phyloP scores from a whole-genome alignment of 2,888 invertebrate genomes.

The Sympetrum striolatum region DNA sequence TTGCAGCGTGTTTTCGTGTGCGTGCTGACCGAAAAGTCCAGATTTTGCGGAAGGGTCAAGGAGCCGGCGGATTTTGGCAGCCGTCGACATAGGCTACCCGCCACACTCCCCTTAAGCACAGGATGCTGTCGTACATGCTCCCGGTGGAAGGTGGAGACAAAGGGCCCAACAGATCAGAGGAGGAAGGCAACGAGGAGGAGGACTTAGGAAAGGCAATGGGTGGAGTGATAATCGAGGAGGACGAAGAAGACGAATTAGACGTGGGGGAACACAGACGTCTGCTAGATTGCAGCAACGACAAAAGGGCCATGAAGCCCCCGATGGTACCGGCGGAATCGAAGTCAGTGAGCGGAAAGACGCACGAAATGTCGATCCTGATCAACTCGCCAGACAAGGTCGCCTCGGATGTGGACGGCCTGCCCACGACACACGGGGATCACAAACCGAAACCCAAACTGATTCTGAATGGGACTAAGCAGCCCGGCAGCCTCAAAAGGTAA shows the following conservation, averaged over 20 bases:
- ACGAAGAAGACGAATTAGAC: conserved; percentile 31
- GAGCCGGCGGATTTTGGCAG: background rate
- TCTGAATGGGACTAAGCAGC: conserved; percentile 71
- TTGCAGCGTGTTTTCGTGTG: background rate
- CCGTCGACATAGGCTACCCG: background rate
- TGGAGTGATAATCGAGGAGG: conserved; percentile 4
- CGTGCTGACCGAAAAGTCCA: background rate
- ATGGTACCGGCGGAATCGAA: background rate
- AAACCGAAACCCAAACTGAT: conserved; percentile 73
- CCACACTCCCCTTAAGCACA: background rate
- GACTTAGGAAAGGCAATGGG: background rate
- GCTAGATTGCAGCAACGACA: conserved; percentile 28
- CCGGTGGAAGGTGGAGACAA: conserved; percentile 14
- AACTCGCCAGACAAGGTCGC: conserved; percentile 22
- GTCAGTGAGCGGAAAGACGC: background rate
- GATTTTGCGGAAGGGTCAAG: background rate
- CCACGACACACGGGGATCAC: conserved; percentile 52
- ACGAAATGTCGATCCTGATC: conserved; percentile 26
- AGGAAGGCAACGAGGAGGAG: conserved; percentile 22
- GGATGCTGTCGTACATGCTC: conserved; percentile 37
- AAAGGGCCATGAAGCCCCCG: conserved; percentile 10
- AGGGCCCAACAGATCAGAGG: background rate
- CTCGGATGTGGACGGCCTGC: conserved; percentile 6
- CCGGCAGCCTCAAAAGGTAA: conserved; percentile 76
- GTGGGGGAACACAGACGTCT: conserved; percentile 11